Evolutionary conservation across 1,140 invertebrate genomes (phyloP).

Genomic region (Melanaphis sacchari): DNA sequence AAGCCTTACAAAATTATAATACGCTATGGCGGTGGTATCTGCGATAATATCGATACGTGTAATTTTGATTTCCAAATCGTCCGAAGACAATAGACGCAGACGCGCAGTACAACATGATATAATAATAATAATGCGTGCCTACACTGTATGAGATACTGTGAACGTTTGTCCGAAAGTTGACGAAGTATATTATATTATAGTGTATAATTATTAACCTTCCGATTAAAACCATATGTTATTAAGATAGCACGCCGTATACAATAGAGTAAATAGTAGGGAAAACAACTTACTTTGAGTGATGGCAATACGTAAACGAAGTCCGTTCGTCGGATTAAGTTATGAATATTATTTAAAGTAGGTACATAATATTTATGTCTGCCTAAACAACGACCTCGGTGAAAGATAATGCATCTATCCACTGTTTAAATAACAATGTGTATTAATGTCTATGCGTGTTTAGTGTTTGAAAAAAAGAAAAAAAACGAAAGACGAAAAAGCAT

Average conservation of each 20-base stretch:
- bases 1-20: not conserved
- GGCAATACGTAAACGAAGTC: not conserved
- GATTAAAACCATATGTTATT: not conserved
- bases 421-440: not conserved
- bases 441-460: not conserved
- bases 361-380: not conserved
- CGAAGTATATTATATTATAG: too few species aligned
- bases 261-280: not conserved
- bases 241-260: not conserved
- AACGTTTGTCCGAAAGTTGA: not conserved
- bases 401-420: not conserved
- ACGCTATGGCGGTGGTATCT: too few species aligned
- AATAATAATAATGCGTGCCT: too few species aligned
- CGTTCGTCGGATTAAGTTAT: not conserved
- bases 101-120: too few species aligned
- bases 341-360: not conserved
- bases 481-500: not conserved
- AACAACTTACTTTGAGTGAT: not conserved
- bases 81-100: not conserved
- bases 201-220: not conserved
- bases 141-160: not conserved
- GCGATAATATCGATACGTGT: not conserved
- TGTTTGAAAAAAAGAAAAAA: not conserved
- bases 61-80: not conserved
- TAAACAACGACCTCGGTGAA: not conserved